Base-by-base conservation (phyloP, 2,113 vertebrate species). In the Oreochromis aureus region DNA sequence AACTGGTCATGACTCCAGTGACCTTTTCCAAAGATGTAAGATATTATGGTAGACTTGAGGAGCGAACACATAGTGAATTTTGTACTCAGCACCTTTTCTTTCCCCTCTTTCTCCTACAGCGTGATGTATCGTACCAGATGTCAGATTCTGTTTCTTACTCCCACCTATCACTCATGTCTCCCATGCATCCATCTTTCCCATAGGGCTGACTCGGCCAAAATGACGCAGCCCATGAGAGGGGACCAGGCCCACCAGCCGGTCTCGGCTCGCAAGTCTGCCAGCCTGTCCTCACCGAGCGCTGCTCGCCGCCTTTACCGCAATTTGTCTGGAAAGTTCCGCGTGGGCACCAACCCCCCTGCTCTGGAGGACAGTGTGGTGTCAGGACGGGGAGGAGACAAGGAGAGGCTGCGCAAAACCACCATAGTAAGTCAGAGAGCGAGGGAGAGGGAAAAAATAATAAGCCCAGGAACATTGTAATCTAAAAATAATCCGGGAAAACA, bases 271-370 rank as follows among this genome's bases (percentile, higher is more conserved):
- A 98, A 98, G 95, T 95, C 96, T 0, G 93, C 96, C 0, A 97
- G 97, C 87, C 95, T 97, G 19, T 98, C 97, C 19, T 98, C 98
- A 0, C 98, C 98, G 0, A 98, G 97, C 0, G 98, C 98, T 0
- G 98, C 98, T 76, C 98, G 98, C 86, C 97, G 98, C 66, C 97
- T 98, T 4, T 98, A 98, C 96, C 96, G 98, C 82, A 98, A 98
- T 96, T 97, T 98, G 82, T 98, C 98, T 0, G 98, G 98, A 90
- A 98, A 98, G 91, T 98, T 98, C 96, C 97, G 97, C 0, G 97
- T 97, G 81, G 97, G 97, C 91, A 97, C 97, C 86, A 95, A 94
- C 92, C 88, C 92, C 91, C 95, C 97, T 0, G 95, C 96, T 56
- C 95, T 97, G 2, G 98, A 98, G 0, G 97, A 98, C 94, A 93